Evolutionary conservation across 1,140 invertebrate genomes (phyloP).

Genomic region (Tribolium castaneum): DNA sequence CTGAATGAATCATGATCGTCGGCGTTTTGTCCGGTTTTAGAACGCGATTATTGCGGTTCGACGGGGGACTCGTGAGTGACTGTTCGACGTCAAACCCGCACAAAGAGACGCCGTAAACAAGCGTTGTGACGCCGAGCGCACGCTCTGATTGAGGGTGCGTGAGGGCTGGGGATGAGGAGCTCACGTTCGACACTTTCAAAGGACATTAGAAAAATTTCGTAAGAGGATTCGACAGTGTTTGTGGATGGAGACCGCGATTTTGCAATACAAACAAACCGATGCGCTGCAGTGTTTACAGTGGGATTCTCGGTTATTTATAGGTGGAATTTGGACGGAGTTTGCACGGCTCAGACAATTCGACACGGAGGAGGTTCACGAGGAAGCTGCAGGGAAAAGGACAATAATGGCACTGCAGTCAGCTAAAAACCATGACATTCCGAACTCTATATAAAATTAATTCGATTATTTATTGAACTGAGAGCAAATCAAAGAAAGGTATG

Average conservation of each 20-base stretch:
- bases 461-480: no score
- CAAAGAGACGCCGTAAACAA: conserved; percentile 40
- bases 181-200: conserved; percentile 10
- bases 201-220: background rate
- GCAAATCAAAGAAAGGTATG: no score
- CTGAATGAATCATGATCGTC: conserved; percentile 27
- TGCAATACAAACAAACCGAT: background rate
- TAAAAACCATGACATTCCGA: no score
- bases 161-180: background rate
- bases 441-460: no score
- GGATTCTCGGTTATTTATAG: background rate
- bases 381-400: no score
- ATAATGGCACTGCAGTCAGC: no score
- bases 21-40: background rate
- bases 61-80: background rate
- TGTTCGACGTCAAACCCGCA: conserved; percentile 17
- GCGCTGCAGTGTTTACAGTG: background rate
- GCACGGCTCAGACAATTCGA: no score
- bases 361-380: no score
- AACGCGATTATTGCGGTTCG: conserved; percentile 32
- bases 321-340: background rate
- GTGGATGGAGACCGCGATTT: background rate
- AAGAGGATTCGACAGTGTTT: background rate
- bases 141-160: conserved; percentile 38
- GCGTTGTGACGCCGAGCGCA: conserved; percentile 38